Evolutionary conservation across 2,113 vertebrate genomes (phyloP).

Genomic region (Cynoglossus semilaevis): DNA sequence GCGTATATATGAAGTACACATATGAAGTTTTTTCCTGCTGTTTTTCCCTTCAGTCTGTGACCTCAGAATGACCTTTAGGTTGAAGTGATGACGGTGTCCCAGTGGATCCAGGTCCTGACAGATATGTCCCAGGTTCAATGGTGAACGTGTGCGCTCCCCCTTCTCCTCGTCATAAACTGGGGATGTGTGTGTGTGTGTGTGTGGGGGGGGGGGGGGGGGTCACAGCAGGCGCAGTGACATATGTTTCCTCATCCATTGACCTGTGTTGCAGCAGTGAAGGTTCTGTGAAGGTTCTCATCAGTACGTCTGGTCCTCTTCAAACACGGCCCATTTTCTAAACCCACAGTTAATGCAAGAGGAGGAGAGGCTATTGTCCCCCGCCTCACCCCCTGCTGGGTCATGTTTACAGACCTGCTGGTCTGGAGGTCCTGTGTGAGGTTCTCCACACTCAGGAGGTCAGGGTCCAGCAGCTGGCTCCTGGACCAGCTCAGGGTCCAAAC

Average conservation of each 20-base stretch:
- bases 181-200: too few species aligned
- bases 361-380: conserved; percentile 6
- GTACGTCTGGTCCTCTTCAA: conserved; percentile 34
- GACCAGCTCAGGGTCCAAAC: too few species aligned
- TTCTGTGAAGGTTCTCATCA: conserved; percentile 17
- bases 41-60: too few species aligned
- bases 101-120: too few species aligned
- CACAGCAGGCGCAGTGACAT: conserved; percentile 3
- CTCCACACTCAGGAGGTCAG: neutral
- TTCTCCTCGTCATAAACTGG: conserved; percentile 4
- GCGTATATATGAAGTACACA: too few species aligned
- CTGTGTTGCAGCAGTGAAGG: conserved; percentile 13
- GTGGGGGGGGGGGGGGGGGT: too few species aligned
- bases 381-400: conserved; percentile 5
- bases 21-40: too few species aligned
- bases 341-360: conserved; percentile 16
- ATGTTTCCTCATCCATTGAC: conserved; percentile 21
- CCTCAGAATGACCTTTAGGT: too few species aligned
- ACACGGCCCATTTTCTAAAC: conserved; percentile 23
- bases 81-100: too few species aligned
- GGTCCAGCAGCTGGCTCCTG: neutral
- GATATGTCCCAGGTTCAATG: neutral
- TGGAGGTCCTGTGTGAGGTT: too few species aligned
- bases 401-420: too few species aligned
- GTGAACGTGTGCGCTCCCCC: conserved; percentile 12